phyloP scores from a whole-genome alignment of 2,888 invertebrate species.

The Sarcophaga variegata region DNA sequence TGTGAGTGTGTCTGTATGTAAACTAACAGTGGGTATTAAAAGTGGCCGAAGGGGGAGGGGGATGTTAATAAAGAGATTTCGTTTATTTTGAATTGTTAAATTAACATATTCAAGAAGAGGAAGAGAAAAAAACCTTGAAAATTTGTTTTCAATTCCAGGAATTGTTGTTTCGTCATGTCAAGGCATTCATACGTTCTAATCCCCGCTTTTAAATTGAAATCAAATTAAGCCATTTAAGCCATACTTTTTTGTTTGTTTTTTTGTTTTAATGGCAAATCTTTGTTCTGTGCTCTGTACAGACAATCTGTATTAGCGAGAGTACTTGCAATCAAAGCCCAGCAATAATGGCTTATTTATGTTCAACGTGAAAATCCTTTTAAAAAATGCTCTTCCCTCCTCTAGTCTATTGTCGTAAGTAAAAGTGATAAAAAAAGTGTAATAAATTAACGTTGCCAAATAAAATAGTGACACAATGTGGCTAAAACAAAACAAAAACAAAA shows the following conservation, averaged over 20 bases:
- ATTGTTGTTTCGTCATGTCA: no score
- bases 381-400: background rate
- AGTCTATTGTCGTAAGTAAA: background rate
- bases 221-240: constrained; percentile 3
- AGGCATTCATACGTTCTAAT: no score
- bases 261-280: no score
- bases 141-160: no score
- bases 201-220: background rate
- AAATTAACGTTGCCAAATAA: constrained; percentile 47
- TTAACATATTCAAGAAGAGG: no score
- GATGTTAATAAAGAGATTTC: no score
- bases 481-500: constrained; percentile 3
- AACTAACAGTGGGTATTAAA: no score
- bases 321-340: background rate
- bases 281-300: background rate
- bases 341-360: constrained; percentile 62
- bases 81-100: no score
- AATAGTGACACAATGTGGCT: constrained; percentile 52
- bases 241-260: no score
- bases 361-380: constrained; percentile 65
- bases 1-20: no score
- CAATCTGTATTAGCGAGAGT: background rate
- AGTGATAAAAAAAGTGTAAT: constrained; percentile 31
- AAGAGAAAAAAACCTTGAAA: no score
- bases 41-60: no score